Percentiles rank a stretch among this genome's conserved stretches.
Conservation (phyloP, 2,888 invertebrate genomes). For the Coleophora flavipennella region DNA sequence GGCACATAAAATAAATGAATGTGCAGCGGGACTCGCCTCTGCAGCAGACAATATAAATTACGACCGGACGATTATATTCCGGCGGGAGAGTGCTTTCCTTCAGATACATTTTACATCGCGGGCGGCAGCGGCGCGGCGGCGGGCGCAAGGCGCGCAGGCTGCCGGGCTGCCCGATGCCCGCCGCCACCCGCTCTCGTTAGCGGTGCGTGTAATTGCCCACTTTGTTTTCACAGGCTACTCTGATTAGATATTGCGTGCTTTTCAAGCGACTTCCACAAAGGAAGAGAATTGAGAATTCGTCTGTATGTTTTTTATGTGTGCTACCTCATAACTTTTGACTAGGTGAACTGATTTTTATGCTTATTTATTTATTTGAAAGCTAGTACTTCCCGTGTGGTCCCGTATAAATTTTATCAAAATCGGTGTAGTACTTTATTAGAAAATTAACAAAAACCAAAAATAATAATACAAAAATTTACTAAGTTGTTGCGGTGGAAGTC, state of each 20-base stretch:
- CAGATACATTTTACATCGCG: slow-evolving; percentile 55
- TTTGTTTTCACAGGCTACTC: slow-evolving; percentile 42
- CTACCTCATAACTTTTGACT: too few species aligned
- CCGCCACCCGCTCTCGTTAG: slow-evolving; percentile 41
- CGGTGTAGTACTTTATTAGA: too few species aligned
- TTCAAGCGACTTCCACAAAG: too few species aligned
- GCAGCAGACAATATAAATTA: slow-evolving; percentile 75
- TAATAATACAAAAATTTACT: too few species aligned
- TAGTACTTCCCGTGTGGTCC: too few species aligned
- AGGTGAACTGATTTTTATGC: too few species aligned
- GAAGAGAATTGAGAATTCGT: too few species aligned
- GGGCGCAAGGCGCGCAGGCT: slow-evolving; percentile 2
- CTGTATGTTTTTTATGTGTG: too few species aligned
- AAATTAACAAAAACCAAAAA: too few species aligned
- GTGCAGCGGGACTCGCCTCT: slow-evolving; percentile 73
- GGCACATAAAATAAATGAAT: slow-evolving; percentile 76
- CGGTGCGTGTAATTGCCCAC: slow-evolving; percentile 53
- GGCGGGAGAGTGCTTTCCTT: slow-evolving; percentile 69
- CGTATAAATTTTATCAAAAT: too few species aligned
- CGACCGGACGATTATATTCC: slow-evolving; percentile 74
- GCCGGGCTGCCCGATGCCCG: slow-evolving; percentile 18
- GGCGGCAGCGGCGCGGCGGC: slow-evolving; percentile 26
- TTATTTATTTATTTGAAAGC: too few species aligned
- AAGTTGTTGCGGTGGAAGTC: too few species aligned
- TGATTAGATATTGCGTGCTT: slow-evolving; percentile 30